Base-by-base conservation (phyloP, 2,888 invertebrate genomes). In the Pemphredon lugubris region DNA sequence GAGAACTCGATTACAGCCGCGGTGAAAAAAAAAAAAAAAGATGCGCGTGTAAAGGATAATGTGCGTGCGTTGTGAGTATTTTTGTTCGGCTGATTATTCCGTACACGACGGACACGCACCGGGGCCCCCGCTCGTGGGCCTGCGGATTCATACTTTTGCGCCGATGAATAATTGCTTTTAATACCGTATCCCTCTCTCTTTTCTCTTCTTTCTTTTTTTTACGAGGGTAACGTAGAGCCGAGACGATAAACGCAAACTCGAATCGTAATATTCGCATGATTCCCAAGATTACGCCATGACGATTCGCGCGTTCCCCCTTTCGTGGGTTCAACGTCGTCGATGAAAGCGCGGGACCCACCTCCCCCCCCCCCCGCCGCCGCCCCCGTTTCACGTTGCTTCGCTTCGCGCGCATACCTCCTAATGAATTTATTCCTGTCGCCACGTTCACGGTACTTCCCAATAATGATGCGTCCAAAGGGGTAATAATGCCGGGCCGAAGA, bases 81-180 rank as follows among this genome's bases (percentile, higher is more conserved):
- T 74, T 65, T 66, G 59, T 59, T 26, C 67, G 50, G 53, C 40
- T 61, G 61, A 71, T 74, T 77, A 77, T 74, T 67, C 67, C 59
- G 48, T 68, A 71, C 77, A 77, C 57, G 74, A 26, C n/a, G 65
- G 59, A 73, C 73, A 71, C 65, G 74, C 60, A 59, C 64, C 58
- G 42, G 55, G 23, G n/a, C n/a, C 26, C 26, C 26, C 23, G 42
- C 26, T 44, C 61, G 3, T n/a, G 4, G 26, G 48, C 44, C 32
- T 47, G 53, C 63, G 42, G 61, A 68, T 77, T 68, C 74, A 44
- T 60, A 55, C 67, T 65, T 65, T 34, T 50, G 61, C 51, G 11
- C 40, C 60, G 75, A 77, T 77, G 77, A 77, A 48, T 71, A 65
- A 77, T 77, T 58, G 68, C 74, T 42, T 47, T 71, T 51, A 71